phyloP scores from a whole-genome alignment of 2,797 vertebrate species.

The Nasua narica region DNA sequence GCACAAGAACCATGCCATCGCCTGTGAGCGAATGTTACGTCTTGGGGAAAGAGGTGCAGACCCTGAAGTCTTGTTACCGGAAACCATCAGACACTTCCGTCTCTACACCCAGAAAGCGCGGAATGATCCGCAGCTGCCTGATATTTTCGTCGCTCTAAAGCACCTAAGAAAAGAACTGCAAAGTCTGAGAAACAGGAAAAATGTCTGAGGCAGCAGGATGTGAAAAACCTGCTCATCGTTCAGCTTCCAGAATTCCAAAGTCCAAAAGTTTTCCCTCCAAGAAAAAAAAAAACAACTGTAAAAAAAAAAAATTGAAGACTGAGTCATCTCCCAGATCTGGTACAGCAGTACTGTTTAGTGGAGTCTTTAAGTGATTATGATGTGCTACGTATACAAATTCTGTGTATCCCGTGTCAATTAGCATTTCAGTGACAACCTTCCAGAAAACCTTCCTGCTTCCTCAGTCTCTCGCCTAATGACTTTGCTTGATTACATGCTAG shows the following conservation, averaged over 20 bases:
- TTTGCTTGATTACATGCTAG: not conserved
- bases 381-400: not conserved
- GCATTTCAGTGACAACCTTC: conserved; percentile 8
- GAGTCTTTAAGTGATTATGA: not conserved
- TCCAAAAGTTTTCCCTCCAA: not conserved
- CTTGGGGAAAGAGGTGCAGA: conserved; percentile 79
- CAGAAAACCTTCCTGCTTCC: not conserved
- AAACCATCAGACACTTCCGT: conserved; percentile 89
- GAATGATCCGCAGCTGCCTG: conserved; percentile 88
- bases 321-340: not conserved
- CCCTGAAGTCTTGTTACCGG: conserved; percentile 88
- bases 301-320: not conserved
- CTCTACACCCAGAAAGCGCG: conserved; percentile 89
- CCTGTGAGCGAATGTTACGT: conserved; percentile 93
- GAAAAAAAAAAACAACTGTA: not conserved
- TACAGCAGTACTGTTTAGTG: not conserved
- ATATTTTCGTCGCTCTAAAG: conserved; percentile 88
- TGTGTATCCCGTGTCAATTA: not conserved
- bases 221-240: not conserved
- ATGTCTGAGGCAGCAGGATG: not conserved
- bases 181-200: conserved; percentile 81
- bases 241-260: not conserved
- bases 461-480: not conserved
- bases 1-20: conserved; percentile 98
- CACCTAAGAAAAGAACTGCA: conserved; percentile 90